Conservation (phyloP, 2,113 vertebrate species). For the Meles meles region DNA sequence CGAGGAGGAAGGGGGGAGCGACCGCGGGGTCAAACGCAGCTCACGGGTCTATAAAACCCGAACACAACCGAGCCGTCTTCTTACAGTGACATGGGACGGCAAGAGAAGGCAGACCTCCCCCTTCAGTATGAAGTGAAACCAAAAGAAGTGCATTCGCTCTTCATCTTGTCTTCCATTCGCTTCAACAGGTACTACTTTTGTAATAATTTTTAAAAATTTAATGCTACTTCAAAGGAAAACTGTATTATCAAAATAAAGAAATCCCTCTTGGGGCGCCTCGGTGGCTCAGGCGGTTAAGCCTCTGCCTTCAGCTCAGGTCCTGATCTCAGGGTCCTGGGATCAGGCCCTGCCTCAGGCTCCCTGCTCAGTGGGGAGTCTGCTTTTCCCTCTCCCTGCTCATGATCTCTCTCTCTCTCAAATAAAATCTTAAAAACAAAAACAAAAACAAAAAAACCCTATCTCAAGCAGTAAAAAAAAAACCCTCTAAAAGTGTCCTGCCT, state of each 20-base stretch:
- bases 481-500: neutral
- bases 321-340: neutral
- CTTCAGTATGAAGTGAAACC: neutral
- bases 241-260: neutral
- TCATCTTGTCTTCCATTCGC: neutral
- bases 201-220: neutral
- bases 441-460: neutral
- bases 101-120: neutral
- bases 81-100: neutral
- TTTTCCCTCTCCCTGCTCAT: neutral
- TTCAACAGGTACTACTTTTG: neutral
- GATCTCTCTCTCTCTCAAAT: neutral
- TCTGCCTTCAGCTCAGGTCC: neutral
- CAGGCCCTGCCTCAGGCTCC: neutral
- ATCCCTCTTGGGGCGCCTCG: neutral
- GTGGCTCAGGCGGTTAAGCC: neutral
- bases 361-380: neutral
- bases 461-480: neutral
- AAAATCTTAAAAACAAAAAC: neutral
- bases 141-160: neutral
- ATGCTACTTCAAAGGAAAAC: neutral
- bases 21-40: fast-evolving
- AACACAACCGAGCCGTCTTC: neutral
- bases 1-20: neutral
- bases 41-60: neutral